Evolutionary conservation across 2,797 vertebrate genomes (phyloP).

Genomic region (Halcyon badia): DNA sequence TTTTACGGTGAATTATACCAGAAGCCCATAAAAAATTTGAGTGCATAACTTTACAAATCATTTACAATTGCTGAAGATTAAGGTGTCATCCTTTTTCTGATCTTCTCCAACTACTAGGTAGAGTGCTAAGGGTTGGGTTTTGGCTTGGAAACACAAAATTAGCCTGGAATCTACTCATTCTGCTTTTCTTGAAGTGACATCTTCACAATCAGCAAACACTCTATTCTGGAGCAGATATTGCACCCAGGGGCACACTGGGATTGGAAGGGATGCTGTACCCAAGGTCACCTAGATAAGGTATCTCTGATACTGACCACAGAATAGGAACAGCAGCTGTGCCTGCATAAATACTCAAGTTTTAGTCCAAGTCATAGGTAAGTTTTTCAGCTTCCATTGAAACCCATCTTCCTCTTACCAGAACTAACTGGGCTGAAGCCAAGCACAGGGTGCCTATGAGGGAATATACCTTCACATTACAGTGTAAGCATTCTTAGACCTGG

Average conservation of each 20-base stretch:
- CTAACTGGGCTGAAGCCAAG: not conserved
- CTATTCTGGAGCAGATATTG: not conserved
- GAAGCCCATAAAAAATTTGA: not conserved
- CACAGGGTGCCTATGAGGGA: not conserved
- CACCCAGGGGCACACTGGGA: fast-evolving
- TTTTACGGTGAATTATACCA: not conserved
- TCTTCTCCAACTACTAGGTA: not conserved
- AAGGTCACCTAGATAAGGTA: not conserved
- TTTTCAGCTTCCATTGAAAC: not conserved
- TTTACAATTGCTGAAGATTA: not conserved
- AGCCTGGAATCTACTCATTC: not conserved
- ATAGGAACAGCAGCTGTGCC: not conserved
- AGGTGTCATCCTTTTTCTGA: not conserved
- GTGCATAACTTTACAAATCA: not conserved
- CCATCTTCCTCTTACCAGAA: not conserved
- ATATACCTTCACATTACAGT: not conserved
- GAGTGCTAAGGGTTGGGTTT: not conserved
- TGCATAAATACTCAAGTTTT: not conserved
- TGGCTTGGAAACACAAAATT: not conserved
- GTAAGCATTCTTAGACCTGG: not conserved
- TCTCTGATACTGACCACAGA: not conserved
- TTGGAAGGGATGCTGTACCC: not conserved
- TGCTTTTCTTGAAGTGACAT: not conserved
- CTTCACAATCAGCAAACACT: not conserved
- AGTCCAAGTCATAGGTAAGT: not conserved